phyloP scores from a whole-genome alignment of 2,113 vertebrate species.

The Ophthalmolycus amberensis region DNA sequence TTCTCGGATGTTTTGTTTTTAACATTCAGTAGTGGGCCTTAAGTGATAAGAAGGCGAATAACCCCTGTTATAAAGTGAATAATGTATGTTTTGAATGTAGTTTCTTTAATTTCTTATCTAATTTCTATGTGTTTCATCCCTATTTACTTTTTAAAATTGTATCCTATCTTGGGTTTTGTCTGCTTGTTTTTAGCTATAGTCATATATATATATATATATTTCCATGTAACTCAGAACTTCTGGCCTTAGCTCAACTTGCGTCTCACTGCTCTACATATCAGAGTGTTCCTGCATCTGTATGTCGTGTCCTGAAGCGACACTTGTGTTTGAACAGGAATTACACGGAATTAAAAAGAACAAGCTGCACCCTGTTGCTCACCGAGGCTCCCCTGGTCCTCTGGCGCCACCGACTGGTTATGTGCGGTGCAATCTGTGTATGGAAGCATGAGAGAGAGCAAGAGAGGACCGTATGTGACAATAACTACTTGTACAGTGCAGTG shows the following conservation, averaged over 20 bases:
- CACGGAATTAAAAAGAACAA: background rate
- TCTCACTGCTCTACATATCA: background rate
- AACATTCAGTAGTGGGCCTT: background rate
- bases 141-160: background rate
- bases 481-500: background rate
- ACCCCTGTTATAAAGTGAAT: too few relatives aligned
- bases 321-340: conserved; percentile 5
- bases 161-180: background rate
- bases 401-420: conserved; percentile 57
- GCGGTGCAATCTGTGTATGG: background rate
- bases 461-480: background rate
- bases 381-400: conserved; percentile 32
- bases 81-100: too few relatives aligned
- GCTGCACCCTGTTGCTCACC: background rate
- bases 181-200: background rate
- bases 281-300: background rate
- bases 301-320: background rate
- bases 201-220: background rate
- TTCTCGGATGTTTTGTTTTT: background rate
- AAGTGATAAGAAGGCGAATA: background rate
- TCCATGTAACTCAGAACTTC: background rate
- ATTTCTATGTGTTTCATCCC: too few relatives aligned
- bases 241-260: too few relatives aligned
- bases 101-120: too few relatives aligned
- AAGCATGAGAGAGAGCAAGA: background rate